phyloP scores from a whole-genome alignment of 1,140 invertebrate genomes.

The Uloborus diversus region DNA sequence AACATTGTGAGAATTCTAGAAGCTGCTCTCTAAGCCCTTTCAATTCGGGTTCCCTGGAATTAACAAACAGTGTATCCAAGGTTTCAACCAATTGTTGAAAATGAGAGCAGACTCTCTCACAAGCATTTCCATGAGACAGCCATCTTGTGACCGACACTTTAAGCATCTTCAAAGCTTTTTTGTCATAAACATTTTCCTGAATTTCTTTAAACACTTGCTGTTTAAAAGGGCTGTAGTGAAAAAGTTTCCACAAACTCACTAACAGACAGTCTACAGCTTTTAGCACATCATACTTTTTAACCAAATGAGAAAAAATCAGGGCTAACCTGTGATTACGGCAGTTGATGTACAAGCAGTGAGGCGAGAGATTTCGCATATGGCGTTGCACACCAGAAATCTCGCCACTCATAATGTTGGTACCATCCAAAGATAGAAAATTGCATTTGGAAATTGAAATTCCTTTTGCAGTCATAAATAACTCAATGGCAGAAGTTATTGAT shows the following conservation, averaged over 20 bases:
- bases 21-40: too few relatives aligned
- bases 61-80: too few relatives aligned
- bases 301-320: not conserved
- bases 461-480: not conserved
- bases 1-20: too few relatives aligned
- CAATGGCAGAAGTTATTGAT: not conserved
- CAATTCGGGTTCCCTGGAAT: too few relatives aligned
- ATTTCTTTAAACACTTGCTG: not conserved
- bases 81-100: not conserved
- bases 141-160: not conserved
- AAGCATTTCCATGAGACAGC: not conserved
- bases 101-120: not conserved
- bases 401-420: conserved; percentile 3
- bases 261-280: not conserved
- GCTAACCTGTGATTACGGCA: not conserved
- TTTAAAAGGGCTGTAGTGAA: not conserved
- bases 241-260: not conserved
- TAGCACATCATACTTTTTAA: not conserved
- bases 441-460: not conserved
- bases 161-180: not conserved
- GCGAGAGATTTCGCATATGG: not conserved
- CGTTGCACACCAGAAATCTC: not conserved
- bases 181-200: not conserved
- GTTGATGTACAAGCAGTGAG: not conserved
- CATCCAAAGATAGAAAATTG: too few relatives aligned